Base-by-base conservation (phyloP, 2,888 invertebrate genomes). In the Venusia cambrica region DNA sequence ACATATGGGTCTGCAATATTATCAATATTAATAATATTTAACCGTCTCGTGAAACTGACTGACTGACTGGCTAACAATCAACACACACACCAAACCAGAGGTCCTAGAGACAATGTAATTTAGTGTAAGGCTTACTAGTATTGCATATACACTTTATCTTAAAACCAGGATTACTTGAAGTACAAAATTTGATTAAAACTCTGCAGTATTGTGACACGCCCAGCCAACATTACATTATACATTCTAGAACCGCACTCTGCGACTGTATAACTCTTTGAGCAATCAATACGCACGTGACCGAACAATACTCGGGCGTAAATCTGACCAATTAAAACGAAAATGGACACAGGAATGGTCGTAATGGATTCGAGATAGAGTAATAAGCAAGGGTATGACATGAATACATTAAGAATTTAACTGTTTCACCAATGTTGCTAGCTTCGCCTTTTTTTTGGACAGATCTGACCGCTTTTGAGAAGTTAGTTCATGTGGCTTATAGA, bases 291-390 rank as follows among this genome's bases (percentile, higher is more conserved):
- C 33, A 50, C 50, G 47, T 47, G 45, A 35, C 21, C 11, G 34
- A 18, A 27, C 45, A 45, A 44, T 41, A 46, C 51, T 44, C 38
- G 24, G 54, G 50, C 59, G 69, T 66, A 74, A 67, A 69, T 73
- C 68, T 61, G 58, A 55, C 66, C 73, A 76, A 77, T 76, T 77
- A 76, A 72, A 72, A 67, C 51, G 50, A 58, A 61, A 58, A 46
- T 46, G 46, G 27, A 46, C 39, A 37, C 46, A 33, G 39, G 25
- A 44, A 32, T 17, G 38, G 19, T 16, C 25, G 32, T 15, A 36
- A 42, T 48, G 41, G 44, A 39, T 44, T 38, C 32, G 26, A 45
- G 45, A 37, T 45, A 25, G 27, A 35, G 40, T 46, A 33, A 39
- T 35, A 39, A 41, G 43, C 25, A 35, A 28, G 37, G 31, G 32